Conservation (phyloP, 1,140 invertebrate genomes). For the Asbolus verrucosus region DNA sequence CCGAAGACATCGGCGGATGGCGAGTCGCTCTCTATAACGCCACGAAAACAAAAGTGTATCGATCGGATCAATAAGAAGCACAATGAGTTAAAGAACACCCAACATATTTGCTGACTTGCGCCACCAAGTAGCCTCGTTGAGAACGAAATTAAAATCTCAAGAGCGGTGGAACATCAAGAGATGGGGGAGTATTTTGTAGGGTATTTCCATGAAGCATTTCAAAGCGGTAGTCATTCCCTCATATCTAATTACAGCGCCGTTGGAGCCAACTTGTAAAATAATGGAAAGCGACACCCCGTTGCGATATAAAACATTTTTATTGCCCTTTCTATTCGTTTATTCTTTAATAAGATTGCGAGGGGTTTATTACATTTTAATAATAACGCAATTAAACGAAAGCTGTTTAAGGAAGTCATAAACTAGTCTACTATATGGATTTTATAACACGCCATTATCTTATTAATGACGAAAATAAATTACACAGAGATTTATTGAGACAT, state of each 20-base stretch:
- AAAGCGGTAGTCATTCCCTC: constrained; percentile 34
- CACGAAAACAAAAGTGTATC: constrained; percentile 15
- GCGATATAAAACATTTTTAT: constrained; percentile 45
- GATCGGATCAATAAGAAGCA: constrained; percentile 20
- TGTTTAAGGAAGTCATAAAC: constrained; percentile 41
- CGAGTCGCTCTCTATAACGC: too few species aligned
- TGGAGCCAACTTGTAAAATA: constrained; percentile 42
- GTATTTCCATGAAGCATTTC: constrained; percentile 25
- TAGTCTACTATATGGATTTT: constrained; percentile 41
- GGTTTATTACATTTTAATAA: constrained; percentile 46
- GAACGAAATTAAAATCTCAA: constrained; percentile 49
- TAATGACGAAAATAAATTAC: constrained; percentile 45
- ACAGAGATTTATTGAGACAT: constrained; percentile 35
- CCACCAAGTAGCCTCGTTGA: constrained; percentile 41
- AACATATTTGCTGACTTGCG: constrained; percentile 42
- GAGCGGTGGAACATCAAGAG: constrained; percentile 42
- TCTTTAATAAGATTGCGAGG: constrained; percentile 41
- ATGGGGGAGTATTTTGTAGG: constrained; percentile 41
- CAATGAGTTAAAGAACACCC: constrained; percentile 21
- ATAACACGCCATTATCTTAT: constrained; percentile 43
- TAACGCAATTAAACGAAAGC: constrained; percentile 44
- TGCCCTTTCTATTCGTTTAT: constrained; percentile 42
- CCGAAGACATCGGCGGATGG: background rate
- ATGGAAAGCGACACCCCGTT: constrained; percentile 44
- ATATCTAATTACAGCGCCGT: constrained; percentile 42